Evolutionary conservation across 2,888 invertebrate genomes (phyloP).

Genomic region (Chrysina gloriosa): DNA sequence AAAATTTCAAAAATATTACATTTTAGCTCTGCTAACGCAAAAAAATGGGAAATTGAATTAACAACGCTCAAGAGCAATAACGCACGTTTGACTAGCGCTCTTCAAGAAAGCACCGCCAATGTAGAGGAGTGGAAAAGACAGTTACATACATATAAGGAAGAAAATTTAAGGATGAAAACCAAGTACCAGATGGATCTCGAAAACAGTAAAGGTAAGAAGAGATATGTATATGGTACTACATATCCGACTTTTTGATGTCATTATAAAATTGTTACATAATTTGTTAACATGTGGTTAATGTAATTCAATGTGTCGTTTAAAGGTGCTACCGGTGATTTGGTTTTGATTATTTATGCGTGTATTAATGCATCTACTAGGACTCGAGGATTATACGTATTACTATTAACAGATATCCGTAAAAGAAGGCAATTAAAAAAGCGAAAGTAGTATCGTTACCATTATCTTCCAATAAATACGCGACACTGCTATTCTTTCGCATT

Average conservation of each 20-base stretch:
- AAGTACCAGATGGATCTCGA: constrained; percentile 79
- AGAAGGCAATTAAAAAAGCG: constrained; percentile 1
- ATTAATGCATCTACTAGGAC: no score
- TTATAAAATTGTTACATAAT: constrained; percentile 21
- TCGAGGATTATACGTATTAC: background rate
- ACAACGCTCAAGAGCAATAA: constrained; percentile 97
- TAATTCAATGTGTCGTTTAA: background rate
- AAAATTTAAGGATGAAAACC: constrained; percentile 85
- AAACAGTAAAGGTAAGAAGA: constrained; percentile 70
- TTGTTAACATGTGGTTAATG: constrained; percentile 22
- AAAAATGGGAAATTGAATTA: constrained; percentile 98
- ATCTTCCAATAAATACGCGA: constrained; percentile 13
- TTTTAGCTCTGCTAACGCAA: constrained; percentile 94
- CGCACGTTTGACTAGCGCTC: constrained; percentile 91
- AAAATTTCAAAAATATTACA: no score
- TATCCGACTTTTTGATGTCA: background rate
- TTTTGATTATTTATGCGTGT: no score
- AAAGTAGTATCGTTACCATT: background rate
- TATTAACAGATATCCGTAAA: background rate
- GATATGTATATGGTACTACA: background rate
- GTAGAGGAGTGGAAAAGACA: constrained; percentile 99
- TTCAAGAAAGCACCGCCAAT: constrained; percentile 95
- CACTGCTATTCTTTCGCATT: background rate
- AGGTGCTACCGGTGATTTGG: no score
- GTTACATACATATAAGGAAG: constrained; percentile 91